These are phyloP conservation scores for Coregonus clupeaformis DNA, from an alignment of 2,113 vertebrate species.

Conservation along the genomic window DNA sequence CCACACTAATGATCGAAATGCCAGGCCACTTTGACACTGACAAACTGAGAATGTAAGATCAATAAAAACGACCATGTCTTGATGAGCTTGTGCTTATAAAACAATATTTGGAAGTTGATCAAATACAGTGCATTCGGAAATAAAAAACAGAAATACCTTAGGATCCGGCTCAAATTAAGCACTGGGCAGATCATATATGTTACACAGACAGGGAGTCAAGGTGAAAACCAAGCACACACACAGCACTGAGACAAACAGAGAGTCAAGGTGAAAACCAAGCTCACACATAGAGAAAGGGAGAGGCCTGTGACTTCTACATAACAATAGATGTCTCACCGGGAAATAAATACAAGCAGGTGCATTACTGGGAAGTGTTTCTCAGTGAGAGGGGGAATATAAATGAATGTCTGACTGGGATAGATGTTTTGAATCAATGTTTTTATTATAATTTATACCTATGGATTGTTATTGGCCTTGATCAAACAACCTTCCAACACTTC, in stretches of 20 bases:
- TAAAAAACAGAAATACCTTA: too few species aligned
- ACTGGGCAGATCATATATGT: too few species aligned
- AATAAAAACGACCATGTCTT: too few species aligned
- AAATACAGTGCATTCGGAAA: too few species aligned
- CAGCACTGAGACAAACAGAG: too few species aligned
- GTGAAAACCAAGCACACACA: conserved; percentile 17
- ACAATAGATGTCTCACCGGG: conserved; percentile 37
- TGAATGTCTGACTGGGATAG: conserved; percentile 52
- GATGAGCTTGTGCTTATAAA: too few species aligned
- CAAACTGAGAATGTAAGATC: too few species aligned
- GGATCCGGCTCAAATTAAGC: too few species aligned
- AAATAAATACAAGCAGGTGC: conserved; percentile 44
- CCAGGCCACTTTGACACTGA: too few species aligned
- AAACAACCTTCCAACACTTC: conserved; percentile 15
- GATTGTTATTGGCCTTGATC: conserved; percentile 24
- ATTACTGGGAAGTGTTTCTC: conserved; percentile 52
- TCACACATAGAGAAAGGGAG: conserved; percentile 21
- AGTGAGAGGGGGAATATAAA: conserved; percentile 29
- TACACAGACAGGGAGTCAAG: too few species aligned
- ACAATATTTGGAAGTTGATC: conserved; percentile 1
- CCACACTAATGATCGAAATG: too few species aligned
- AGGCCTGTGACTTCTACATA: conserved; percentile 9
- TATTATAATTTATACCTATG: background rate
- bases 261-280: conserved; percentile 47
- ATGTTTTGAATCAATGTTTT: conserved; percentile 4